Base-by-base conservation (phyloP, 2,888 invertebrate species). In the Sepiola atlantica region DNA sequence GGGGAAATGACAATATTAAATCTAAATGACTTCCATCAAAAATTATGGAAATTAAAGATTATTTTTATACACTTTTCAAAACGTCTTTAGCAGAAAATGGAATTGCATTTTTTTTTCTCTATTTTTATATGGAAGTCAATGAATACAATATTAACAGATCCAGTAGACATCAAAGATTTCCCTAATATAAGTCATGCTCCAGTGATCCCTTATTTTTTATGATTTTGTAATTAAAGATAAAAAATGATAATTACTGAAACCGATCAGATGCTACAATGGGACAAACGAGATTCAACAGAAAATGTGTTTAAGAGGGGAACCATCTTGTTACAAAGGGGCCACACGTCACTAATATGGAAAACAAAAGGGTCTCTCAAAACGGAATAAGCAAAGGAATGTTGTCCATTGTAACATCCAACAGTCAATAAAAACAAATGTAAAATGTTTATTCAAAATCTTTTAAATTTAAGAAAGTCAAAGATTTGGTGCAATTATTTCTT, bases 21-120 rank as follows among this genome's bases (percentile, higher is more conserved):
- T 77, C 77, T 77, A 77, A n/a, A n/a, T 16, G n/a, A 77, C 77
- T 77, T 77, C 77, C 77, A 77, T 77, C n/a, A 77, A 77, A n/a
- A n/a, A 61, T 18, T 77, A 77, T 32, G 24, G 12, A n/a, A 77
- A 32, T 77, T 77, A n/a, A 14, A 77, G n/a, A 14, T 77, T 0
- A 77, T 8, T 45, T 8, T 45, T 45, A 45, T 45, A 45, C 8
- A 45, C 2, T 45, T 45, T 45, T 45, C 45, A 45, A 77, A 77
- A 77, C 28, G 24, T 77, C 77, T 77, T n/a, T 77, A 77, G 77
- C 77, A 77, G 16, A 77, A 18, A 77, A n/a, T n/a, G 32, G n/a
- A 77, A 77, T n/a, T 77, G 77, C n/a, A 77, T 32, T 77, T n/a
- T 1, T 32, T 77, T n/a, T n/a, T n/a, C n/a, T 45, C 45, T 45